These are phyloP conservation scores for Xylocampa areola DNA, from an alignment of 2,888 invertebrate species.

Conservation along the genomic window DNA sequence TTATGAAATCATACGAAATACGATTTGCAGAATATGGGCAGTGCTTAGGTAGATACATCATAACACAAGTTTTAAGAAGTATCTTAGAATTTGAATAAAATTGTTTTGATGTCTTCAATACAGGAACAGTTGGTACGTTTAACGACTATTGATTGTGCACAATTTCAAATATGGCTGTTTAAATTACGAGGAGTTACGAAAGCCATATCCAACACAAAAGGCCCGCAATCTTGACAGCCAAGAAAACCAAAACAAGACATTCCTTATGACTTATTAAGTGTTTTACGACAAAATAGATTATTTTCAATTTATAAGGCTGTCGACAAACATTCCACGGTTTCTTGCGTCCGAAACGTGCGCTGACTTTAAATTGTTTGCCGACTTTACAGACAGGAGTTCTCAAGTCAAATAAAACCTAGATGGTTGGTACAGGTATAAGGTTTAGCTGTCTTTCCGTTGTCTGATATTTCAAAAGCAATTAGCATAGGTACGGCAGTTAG, in stretches of 20 bases:
- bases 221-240: conserved; percentile 12
- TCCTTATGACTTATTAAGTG: conserved; percentile 44
- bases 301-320: conserved; percentile 42
- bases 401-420: conserved; percentile 48
- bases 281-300: conserved; percentile 46
- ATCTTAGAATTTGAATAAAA: no score
- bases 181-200: conserved; percentile 3
- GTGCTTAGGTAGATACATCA: no score
- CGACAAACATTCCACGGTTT: conserved; percentile 39
- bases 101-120: no score
- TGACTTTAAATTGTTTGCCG: conserved; percentile 52
- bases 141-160: background rate
- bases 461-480: conserved; percentile 72
- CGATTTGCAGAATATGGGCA: no score
- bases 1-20: background rate
- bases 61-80: no score
- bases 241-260: conserved; percentile 43
- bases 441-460: conserved; percentile 51
- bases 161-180: conserved; percentile 5
- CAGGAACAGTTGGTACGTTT: background rate
- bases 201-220: no score
- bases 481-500: conserved; percentile 67
- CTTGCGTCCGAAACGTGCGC: conserved; percentile 38
- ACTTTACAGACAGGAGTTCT: conserved; percentile 38
- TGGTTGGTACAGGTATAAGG: conserved; percentile 28